Conservation (phyloP, 2,797 vertebrate genomes). For the Mastacembelus armatus region DNA sequence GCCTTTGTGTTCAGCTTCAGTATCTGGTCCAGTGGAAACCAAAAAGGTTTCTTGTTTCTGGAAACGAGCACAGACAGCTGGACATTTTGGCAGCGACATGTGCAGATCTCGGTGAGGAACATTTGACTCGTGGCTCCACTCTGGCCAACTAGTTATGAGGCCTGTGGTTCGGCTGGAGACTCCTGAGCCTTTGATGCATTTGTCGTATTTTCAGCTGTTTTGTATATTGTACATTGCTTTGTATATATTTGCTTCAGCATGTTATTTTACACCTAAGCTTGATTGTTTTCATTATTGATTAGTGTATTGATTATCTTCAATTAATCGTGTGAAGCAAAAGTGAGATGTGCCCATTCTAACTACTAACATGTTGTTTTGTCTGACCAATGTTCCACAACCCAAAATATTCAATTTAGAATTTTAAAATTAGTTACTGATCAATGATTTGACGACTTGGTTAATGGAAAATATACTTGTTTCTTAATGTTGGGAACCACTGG, state of each 20-base stretch:
- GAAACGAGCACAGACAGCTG: slow-evolving; percentile 16
- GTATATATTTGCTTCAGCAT: no score
- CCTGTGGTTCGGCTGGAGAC: neutral
- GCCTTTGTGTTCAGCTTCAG: neutral
- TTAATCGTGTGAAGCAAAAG: neutral
- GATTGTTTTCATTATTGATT: neutral
- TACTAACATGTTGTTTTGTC: no score
- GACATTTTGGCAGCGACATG: neutral
- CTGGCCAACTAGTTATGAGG: no score
- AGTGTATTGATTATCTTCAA: neutral
- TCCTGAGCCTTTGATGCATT: neutral
- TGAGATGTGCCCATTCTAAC: neutral
- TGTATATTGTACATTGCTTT: neutral
- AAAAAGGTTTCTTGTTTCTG: neutral
- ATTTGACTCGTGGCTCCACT: neutral
- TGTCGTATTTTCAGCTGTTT: slow-evolving; percentile 21
- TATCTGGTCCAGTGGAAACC: neutral
- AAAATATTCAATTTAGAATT: no score
- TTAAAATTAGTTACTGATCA: no score
- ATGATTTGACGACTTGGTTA: no score
- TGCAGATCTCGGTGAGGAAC: neutral
- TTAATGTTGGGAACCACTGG: no score
- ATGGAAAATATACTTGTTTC: no score
- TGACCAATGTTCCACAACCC: no score
- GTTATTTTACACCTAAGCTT: neutral